Percentiles rank a stretch among this genome's conserved stretches.
phyloP scores from a whole-genome alignment of 2,888 invertebrate genomes.

The Polydrusus tereticollis region DNA sequence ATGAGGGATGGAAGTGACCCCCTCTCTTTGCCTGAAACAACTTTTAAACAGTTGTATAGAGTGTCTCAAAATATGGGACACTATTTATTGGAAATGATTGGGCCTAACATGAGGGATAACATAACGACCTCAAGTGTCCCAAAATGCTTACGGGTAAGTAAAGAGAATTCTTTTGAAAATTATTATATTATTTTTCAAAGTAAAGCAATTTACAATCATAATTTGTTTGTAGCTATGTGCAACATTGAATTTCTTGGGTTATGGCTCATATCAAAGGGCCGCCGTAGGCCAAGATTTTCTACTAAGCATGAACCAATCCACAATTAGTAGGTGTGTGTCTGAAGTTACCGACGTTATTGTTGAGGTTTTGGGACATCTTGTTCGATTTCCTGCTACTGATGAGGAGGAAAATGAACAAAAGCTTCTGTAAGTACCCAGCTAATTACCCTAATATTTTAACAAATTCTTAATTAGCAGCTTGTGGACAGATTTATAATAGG shows the following conservation, averaged over 20 bases:
- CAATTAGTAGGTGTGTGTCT: slow-evolving; percentile 3
- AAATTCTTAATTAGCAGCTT: no score
- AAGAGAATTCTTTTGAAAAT: no score
- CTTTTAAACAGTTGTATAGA: not conserved
- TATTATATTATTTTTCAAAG: not conserved
- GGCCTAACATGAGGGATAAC: not conserved
- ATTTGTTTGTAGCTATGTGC: slow-evolving; percentile 1
- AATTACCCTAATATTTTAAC: no score
- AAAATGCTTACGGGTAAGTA: not conserved
- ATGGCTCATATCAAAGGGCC: slow-evolving; percentile 10
- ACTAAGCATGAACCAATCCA: not conserved
- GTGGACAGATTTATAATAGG: not conserved
- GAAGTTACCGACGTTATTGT: slow-evolving; percentile 12
- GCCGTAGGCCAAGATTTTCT: not conserved
- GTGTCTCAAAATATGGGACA: not conserved
- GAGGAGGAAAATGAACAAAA: slow-evolving; percentile 5
- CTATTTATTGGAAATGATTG: not conserved
- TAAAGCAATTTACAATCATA: not conserved
- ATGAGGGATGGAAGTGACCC: slow-evolving; percentile 1
- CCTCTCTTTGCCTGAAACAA: not conserved
- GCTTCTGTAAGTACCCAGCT: slow-evolving; percentile 7
- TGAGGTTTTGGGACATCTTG: slow-evolving; percentile 1
- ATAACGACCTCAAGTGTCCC: not conserved
- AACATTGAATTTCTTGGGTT: not conserved
- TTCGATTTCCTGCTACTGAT: slow-evolving; percentile 7